These are phyloP conservation scores for Dipus sagitta DNA, from an alignment of 2,797 vertebrate species.

Conservation along the genomic window DNA sequence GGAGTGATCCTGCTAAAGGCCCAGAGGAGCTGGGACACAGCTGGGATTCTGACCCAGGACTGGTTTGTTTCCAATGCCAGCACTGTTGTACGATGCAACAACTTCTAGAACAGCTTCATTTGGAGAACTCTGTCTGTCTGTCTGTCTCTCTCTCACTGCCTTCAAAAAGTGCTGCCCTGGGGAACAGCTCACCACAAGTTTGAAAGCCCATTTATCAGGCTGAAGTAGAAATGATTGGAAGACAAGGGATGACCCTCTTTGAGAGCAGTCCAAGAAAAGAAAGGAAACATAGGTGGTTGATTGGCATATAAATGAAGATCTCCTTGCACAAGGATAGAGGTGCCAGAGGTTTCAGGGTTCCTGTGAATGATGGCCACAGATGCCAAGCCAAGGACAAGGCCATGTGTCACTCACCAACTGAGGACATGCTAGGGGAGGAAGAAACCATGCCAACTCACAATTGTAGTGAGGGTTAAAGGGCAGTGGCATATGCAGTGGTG, in stretches of 20 bases:
- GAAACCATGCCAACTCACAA: rapidly evolving
- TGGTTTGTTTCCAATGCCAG: not conserved
- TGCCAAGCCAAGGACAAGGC: not conserved
- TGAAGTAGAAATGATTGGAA: not conserved
- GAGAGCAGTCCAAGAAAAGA: not conserved
- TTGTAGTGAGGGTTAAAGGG: rapidly evolving
- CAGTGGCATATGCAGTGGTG: not conserved
- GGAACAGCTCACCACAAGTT: not conserved
- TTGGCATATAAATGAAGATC: too few species aligned
- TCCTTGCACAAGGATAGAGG: too few species aligned
- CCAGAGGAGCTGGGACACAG: not conserved
- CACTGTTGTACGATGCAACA: not conserved
- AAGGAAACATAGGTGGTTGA: not conserved
- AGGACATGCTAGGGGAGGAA: not conserved
- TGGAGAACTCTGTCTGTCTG: too few species aligned
- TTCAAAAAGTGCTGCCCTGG: not conserved
- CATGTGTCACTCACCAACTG: not conserved
- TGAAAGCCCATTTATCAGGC: not conserved
- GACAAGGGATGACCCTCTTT: not conserved
- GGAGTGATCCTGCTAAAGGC: not conserved
- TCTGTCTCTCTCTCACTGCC: not conserved
- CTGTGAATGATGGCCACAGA: slow-evolving; percentile 36
- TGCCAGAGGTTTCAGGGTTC: too few species aligned
- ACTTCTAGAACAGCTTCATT: not conserved
- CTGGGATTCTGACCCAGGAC: not conserved